Evolutionary conservation across 2,888 invertebrate genomes (phyloP), one percentile per base, ranked within the genome.

Genomic region (Aproaerema taeniolella): DNA sequence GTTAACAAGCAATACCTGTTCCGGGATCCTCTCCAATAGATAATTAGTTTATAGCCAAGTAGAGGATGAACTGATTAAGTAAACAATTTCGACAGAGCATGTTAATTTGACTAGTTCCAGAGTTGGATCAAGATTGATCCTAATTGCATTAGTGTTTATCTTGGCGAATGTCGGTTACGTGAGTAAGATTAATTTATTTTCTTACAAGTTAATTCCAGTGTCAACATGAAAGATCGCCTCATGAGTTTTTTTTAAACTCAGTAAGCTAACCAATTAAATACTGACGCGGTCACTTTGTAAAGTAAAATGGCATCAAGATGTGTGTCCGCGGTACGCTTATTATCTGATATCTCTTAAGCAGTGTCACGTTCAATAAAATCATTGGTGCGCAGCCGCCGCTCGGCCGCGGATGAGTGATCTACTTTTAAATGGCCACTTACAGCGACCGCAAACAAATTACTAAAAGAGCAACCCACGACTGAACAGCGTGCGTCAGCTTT

Each of bases 321-420:
- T 66, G 60, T 61, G 69, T 67, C 58, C 55, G 64, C 63, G 64
- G 65, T 64, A 49, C 61, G 47, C 64, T 68, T 68, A 69, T 65
- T 66, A 76, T 77, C 76, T 67, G 71, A 71, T 70, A 68, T 71
- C 66, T 73, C 71, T 66, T 67, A 67, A 78, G 73, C 66, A 69
- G 73, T 73, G 80, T 79, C 81, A 73, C 66, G 67, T 73, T 64
- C 60, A 58, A 75, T 76, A 64, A 77, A 74, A 73, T 69, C 69
- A 65, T 64, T 57, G 59, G 59, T 52, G 64, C 61, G 60, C 60
- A 56, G 57, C 53, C 46, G 47, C 48, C 46, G 50, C 56, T 53
- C 49, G 47, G 46, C 45, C 46, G 57, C 59, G 65, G 66, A 69
- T 71, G 71, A 71, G 58, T 69, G 69, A 68, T 74, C 68, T 65